Evolutionary conservation across 2,888 invertebrate genomes (phyloP).

Genomic region (Zygaena filipendulae): DNA sequence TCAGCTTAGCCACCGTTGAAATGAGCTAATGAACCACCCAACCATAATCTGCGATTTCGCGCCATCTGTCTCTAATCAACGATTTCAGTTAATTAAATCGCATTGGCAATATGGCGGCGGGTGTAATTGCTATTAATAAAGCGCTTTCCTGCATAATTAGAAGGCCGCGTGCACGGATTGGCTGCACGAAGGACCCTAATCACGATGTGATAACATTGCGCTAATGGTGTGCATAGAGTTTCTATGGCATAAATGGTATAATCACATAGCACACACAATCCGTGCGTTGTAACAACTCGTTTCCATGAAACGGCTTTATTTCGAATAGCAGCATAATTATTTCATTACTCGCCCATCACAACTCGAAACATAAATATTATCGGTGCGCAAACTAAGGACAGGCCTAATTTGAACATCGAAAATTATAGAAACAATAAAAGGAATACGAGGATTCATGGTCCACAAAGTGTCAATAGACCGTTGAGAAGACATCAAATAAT

Average conservation of each 20-base stretch:
- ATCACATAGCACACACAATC: no score
- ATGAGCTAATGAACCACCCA: constrained; percentile 45
- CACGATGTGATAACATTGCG: constrained; percentile 62
- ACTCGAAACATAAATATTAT: no score
- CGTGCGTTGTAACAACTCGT: no score
- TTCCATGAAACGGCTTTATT: constrained; percentile 22
- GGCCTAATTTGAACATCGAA: no score
- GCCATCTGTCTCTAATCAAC: constrained; percentile 66
- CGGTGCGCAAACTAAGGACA: no score
- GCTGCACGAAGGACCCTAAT: constrained; percentile 52
- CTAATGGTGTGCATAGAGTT: constrained; percentile 44
- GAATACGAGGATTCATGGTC: constrained; percentile 38
- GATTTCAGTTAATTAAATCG: constrained; percentile 66
- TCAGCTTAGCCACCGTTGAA: no score
- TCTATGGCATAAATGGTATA: constrained; percentile 43
- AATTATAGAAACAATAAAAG: no score
- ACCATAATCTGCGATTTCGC: constrained; percentile 50
- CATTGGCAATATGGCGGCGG: constrained; percentile 62
- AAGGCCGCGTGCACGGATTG: constrained; percentile 52
- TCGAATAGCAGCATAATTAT: constrained; percentile 18
- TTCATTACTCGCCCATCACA: no score
- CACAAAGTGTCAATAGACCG: constrained; percentile 39
- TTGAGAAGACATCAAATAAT: constrained; percentile 42
- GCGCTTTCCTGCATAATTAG: constrained; percentile 66
- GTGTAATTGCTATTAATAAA: constrained; percentile 68